phyloP scores from a whole-genome alignment of 2,113 vertebrate genomes.

The Steatornis caripensis region DNA sequence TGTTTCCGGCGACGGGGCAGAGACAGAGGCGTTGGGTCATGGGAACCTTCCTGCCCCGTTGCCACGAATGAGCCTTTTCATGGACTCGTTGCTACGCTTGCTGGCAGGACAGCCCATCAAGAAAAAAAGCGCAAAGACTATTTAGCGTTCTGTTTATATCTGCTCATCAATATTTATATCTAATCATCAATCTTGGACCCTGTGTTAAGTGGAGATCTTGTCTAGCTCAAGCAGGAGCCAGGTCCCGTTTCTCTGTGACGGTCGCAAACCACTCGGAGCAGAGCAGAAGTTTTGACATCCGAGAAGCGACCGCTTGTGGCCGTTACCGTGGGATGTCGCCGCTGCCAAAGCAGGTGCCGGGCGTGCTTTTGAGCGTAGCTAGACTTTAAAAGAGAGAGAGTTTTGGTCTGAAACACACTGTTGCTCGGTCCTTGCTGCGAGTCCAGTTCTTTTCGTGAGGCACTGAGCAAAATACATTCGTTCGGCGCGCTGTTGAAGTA shows the following conservation, averaged over 20 bases:
- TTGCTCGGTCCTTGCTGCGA: background rate
- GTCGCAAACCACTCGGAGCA: accelerated
- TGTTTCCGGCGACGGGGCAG: too few relatives aligned
- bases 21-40: background rate
- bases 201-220: accelerated
- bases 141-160: background rate
- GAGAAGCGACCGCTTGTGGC: background rate
- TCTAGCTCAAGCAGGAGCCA: background rate
- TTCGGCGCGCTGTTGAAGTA: too few relatives aligned
- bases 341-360: background rate
- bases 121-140: background rate
- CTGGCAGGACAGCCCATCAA: background rate
- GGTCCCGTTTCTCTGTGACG: background rate
- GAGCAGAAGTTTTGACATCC: background rate
- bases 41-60: too few relatives aligned
- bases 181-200: background rate
- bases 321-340: accelerated
- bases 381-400: accelerated
- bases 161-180: too few relatives aligned
- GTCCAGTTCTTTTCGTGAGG: accelerated
- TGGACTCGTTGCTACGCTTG: too few relatives aligned
- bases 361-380: accelerated
- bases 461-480: background rate
- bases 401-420: accelerated
- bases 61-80: too few relatives aligned